Base-by-base conservation (phyloP, 2,113 vertebrate genomes). In the Chunga burmeisteri region DNA sequence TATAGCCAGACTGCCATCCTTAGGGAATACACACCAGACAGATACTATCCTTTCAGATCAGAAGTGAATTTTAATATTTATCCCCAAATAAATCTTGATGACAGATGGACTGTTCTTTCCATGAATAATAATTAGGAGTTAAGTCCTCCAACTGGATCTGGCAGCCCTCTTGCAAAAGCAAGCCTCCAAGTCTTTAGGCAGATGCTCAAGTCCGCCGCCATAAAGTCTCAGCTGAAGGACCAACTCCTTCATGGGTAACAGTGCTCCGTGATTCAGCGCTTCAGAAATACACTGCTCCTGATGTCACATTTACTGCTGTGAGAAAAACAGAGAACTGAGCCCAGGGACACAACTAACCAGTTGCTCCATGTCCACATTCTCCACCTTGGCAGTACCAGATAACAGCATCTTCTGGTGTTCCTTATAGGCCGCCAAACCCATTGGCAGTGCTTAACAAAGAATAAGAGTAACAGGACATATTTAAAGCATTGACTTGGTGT, bases 41-140 rank as follows among this genome's bases (percentile, higher is more conserved):
- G 49, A 61, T 55, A 82, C 10, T 46, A 44, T 46, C 38, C 47
- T 52, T 72, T 85, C 66, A 95, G 56, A 81, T 75, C 34, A 89
- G 65, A 95, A 82, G 29, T 27, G 61, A 87, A 79, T 82, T 94
- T 84, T 87, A 91, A 58, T 70, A 89, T 50, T 89, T 82, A 75
- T 82, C 81, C 21, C 73, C 61, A 87, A 91, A 94, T 81, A 94
- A 84, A 85, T 81, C 80, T 79, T 94, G 68, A 75, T 81, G 86
- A 75, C 78, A 92, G 92, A 92, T 94, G 80, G 61, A 71, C 56
- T 78, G 15, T 63, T 94, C 62, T 94, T 91, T 36, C 62, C 36
- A 80, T 32, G 34, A 72, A 94, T 65, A 91, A 78, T 81, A 95
- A 94, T 58, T 79, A 78, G 25, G 40, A 68, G 40, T 71, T 75